Evolutionary conservation across 2,113 vertebrate species (phyloP).

Genomic region (Eptesicus fuscus): DNA sequence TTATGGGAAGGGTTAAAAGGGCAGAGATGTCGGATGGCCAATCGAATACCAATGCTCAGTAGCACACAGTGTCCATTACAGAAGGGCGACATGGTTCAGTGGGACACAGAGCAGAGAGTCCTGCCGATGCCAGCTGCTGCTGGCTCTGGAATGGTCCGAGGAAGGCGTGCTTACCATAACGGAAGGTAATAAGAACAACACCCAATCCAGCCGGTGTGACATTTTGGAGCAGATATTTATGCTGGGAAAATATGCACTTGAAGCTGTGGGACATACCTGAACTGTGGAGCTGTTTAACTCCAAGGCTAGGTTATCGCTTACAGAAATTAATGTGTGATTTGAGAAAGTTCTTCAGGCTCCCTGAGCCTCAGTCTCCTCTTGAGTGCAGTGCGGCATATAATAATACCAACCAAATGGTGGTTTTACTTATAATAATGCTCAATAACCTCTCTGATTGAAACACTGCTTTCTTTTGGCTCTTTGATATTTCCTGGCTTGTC

Average conservation of each 20-base stretch:
- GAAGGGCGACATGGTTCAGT: fast-evolving
- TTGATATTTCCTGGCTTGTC: background rate
- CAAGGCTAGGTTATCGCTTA: background rate
- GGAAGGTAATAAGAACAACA: background rate
- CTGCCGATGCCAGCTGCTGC: background rate
- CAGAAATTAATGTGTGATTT: background rate
- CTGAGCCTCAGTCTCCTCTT: background rate
- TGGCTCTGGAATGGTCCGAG: background rate
- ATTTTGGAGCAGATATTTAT: background rate
- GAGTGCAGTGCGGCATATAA: background rate
- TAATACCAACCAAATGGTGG: background rate
- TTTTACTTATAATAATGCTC: background rate
- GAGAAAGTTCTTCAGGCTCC: background rate
- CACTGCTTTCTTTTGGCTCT: background rate
- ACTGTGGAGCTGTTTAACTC: background rate
- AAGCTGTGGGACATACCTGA: background rate
- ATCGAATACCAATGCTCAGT: background rate
- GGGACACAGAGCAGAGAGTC: background rate
- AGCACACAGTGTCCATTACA: background rate
- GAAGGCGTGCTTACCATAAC: background rate
- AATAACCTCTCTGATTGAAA: background rate
- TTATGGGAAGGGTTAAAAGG: constrained; percentile 24
- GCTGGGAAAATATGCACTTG: background rate
- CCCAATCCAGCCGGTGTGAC: background rate
- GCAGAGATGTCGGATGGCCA: background rate